Percentiles rank a stretch among this genome's conserved stretches.
Conservation (phyloP, 2,797 vertebrate genomes). For the Heterohyrax brucei region DNA sequence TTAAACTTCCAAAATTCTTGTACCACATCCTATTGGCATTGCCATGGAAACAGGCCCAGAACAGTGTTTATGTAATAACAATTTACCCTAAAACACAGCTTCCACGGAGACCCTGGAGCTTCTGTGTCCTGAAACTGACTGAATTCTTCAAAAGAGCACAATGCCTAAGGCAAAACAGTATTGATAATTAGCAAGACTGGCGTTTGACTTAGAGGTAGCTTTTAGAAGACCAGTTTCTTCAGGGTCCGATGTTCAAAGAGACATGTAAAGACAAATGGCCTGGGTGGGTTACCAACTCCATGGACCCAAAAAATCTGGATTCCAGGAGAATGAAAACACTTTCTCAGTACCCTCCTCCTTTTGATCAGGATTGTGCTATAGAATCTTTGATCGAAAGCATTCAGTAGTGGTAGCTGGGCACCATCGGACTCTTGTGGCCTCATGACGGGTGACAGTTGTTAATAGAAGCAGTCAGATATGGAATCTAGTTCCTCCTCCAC, state of each 20-base stretch:
- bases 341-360: not conserved
- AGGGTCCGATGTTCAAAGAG: not conserved
- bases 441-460: not conserved
- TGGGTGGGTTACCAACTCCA: not conserved
- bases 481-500: not conserved
- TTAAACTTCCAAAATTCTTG: not conserved
- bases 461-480: not conserved
- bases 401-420: not conserved
- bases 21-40: not conserved
- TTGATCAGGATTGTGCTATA: not conserved
- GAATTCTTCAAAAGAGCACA: not conserved
- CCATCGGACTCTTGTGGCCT: not conserved
- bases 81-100: not conserved
- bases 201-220: not conserved
- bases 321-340: not conserved
- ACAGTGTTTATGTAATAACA: not conserved
- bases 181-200: not conserved
- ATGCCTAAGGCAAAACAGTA: not conserved
- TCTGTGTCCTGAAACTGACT: not conserved
- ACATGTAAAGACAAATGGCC: not conserved
- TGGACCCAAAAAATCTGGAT: not conserved
- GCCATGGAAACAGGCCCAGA: not conserved
- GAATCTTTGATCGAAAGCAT: not conserved
- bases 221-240: not conserved
- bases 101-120: not conserved